These are phyloP conservation scores for Montipora sp. DNA, from an alignment of 64 coral and sea anemone species.

Conservation along the genomic window DNA sequence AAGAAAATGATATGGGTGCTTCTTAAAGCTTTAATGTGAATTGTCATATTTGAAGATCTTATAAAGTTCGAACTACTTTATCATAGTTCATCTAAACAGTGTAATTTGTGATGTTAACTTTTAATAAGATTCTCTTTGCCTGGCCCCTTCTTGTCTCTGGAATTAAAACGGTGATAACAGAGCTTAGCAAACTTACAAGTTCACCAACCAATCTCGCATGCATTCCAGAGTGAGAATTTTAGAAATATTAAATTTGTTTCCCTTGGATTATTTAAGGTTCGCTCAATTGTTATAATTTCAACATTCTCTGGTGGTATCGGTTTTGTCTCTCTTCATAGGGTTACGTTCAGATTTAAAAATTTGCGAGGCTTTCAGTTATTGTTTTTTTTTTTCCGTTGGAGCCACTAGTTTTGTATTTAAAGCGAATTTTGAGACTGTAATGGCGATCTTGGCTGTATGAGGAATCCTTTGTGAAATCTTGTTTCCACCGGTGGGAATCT, in stretches of 20 bases:
- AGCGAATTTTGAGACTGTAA: too few relatives aligned
- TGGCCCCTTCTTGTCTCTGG: neutral
- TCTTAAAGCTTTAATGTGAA: neutral
- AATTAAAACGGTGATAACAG: neutral
- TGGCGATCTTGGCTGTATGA: too few relatives aligned
- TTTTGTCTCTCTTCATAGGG: neutral
- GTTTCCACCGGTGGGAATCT: too few relatives aligned
- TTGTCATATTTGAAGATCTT: neutral
- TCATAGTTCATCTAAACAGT: too few relatives aligned
- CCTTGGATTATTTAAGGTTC: neutral
- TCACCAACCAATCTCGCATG: neutral
- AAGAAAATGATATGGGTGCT: too few relatives aligned
- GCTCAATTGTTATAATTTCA: neutral
- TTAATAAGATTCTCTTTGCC: neutral
- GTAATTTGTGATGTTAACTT: too few relatives aligned
- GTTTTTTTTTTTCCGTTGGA: too few relatives aligned
- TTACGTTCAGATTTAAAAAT: neutral
- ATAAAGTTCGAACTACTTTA: too few relatives aligned
- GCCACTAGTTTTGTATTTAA: too few relatives aligned
- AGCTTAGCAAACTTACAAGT: neutral
- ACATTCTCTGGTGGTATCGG: neutral
- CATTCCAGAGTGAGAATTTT: neutral
- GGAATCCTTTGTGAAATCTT: too few relatives aligned
- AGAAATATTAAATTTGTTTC: neutral
- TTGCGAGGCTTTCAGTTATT: neutral